Conservation (phyloP, 2,797 vertebrate species). For the Platyrinchus mystaceus region DNA sequence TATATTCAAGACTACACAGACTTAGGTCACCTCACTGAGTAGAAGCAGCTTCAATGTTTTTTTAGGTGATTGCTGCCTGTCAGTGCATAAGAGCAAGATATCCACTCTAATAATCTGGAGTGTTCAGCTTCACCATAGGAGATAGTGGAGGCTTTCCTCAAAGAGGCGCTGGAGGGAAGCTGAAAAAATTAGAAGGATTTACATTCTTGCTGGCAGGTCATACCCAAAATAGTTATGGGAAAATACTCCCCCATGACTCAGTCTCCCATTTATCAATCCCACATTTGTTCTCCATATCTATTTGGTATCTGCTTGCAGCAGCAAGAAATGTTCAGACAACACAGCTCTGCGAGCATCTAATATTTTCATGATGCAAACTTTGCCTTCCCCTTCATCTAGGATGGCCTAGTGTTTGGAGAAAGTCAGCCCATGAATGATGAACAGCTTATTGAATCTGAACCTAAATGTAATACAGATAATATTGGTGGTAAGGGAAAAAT, state of each 20-base stretch:
- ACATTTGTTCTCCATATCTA: neutral
- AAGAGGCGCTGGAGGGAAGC: neutral
- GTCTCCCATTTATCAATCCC: neutral
- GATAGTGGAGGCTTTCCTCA: neutral
- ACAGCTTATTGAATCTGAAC: neutral
- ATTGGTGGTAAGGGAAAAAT: neutral
- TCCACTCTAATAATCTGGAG: neutral
- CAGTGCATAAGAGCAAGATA: neutral
- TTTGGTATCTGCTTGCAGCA: neutral
- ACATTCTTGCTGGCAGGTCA: neutral
- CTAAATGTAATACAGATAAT: neutral
- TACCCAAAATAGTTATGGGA: neutral
- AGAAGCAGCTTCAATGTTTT: neutral
- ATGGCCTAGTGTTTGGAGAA: neutral
- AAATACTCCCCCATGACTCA: neutral
- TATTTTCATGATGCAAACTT: neutral
- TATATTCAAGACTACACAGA: neutral
- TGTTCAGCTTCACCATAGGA: neutral
- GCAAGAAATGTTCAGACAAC: neutral
- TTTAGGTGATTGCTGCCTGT: neutral
- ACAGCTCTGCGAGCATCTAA: neutral
- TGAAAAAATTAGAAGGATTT: neutral
- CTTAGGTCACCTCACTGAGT: neutral
- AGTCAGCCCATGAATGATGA: neutral
- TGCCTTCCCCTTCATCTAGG: neutral